Evolutionary conservation across 2,888 invertebrate species (phyloP).

Genomic region (Therioaphis trifolii): DNA sequence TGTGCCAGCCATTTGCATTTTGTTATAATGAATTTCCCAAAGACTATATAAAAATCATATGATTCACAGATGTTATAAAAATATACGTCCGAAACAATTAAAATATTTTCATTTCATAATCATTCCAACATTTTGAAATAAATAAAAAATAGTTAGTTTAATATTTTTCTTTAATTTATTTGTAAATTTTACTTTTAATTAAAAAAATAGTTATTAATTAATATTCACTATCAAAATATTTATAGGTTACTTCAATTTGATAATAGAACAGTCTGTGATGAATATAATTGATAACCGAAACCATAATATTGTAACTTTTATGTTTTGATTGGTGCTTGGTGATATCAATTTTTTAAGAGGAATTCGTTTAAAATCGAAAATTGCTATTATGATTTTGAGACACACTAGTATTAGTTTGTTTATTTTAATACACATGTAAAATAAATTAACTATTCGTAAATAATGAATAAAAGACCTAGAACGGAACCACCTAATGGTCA

Average conservation of each 20-base stretch:
- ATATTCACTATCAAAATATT: neutral
- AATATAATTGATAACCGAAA: neutral
- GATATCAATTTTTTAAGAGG: slow-evolving; percentile 20
- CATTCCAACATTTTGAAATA: neutral
- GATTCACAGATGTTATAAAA: slow-evolving; percentile 52
- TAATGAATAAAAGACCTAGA: slow-evolving; percentile 45
- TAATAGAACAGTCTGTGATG: neutral
- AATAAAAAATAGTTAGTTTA: neutral
- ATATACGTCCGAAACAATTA: neutral
- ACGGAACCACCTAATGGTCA: slow-evolving; percentile 23
- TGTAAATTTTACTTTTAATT: neutral
- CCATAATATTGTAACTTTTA: neutral
- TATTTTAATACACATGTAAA: no score
- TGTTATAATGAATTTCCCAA: slow-evolving; percentile 62
- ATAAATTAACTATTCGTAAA: no score
- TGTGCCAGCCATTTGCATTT: slow-evolving; percentile 63
- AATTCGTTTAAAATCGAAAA: neutral
- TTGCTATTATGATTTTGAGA: neutral
- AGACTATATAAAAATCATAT: slow-evolving; percentile 57
- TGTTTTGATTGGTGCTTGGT: neutral
- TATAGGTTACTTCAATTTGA: slow-evolving; percentile 6
- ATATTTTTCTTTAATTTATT: neutral
- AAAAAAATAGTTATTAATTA: neutral
- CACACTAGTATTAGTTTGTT: neutral
- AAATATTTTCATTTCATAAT: neutral